Conservation (phyloP, 2,888 invertebrate species). For the Hypercompe scribonia region DNA sequence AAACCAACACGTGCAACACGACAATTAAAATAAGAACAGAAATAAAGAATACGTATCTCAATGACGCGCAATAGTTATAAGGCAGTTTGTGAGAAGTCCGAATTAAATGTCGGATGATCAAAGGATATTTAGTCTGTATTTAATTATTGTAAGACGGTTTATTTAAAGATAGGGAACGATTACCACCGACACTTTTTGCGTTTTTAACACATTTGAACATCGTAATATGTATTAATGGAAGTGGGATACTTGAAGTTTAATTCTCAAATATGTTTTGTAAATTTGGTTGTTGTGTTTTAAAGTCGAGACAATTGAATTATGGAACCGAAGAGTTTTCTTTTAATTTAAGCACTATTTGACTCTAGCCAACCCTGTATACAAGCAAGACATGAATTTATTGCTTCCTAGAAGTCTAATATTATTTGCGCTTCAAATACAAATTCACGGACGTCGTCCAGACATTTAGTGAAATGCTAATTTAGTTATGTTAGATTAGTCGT, state of each 20-base stretch:
- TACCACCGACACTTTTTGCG: not conserved
- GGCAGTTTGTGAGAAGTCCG: constrained; percentile 29
- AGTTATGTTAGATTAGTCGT: not conserved
- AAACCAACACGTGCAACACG: constrained; percentile 34
- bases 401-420: not conserved
- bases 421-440: not conserved
- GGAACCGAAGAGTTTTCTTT: not conserved
- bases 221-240: not conserved
- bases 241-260: not conserved
- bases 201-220: constrained; percentile 1
- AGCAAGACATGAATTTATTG: not conserved
- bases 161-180: not conserved
- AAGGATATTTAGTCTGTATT: constrained; percentile 13
- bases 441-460: not conserved
- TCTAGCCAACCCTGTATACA: not conserved
- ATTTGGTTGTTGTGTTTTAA: not conserved
- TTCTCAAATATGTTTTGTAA: not conserved
- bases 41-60: constrained; percentile 32
- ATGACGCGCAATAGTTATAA: constrained; percentile 40
- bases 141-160: constrained; percentile 3
- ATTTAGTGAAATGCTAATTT: not conserved
- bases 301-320: not conserved
- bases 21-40: constrained; percentile 34
- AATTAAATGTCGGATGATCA: constrained; percentile 33
- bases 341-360: not conserved